A percentile compares a stretch with the other conserved stretches of the same genome.
Conservation (phyloP, 1,140 invertebrate species). For the Plutomurus gul region DNA sequence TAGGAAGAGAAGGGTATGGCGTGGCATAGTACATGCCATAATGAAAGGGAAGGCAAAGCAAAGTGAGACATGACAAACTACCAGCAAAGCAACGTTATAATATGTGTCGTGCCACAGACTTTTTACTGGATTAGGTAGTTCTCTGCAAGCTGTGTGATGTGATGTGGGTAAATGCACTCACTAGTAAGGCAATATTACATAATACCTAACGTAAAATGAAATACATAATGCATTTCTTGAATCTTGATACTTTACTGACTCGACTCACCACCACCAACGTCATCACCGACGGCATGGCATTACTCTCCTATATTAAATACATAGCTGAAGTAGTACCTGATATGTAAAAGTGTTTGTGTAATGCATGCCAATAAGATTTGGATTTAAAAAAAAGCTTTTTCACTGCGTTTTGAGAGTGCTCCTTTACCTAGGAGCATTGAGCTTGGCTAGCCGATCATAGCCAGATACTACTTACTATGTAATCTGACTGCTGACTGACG, state of each 20-base stretch:
- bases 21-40: not conserved
- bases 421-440: too few species aligned
- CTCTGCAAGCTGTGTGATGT: not conserved
- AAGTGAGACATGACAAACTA: too few species aligned
- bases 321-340: not conserved
- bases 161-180: not conserved
- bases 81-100: not conserved
- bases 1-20: constrained; percentile 19
- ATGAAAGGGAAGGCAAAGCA: not conserved
- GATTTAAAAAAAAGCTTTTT: not conserved
- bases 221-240: not conserved
- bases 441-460: too few species aligned
- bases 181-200: not conserved
- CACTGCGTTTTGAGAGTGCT: too few species aligned
- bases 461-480: too few species aligned
- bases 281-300: too few species aligned
- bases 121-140: not conserved
- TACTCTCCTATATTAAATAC: too few species aligned
- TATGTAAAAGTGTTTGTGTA: not conserved
- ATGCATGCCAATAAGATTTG: not conserved
- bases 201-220: not conserved
- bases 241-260: not conserved
- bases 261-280: too few species aligned
- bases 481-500: too few species aligned
- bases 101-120: not conserved